Evolutionary conservation across 2,888 invertebrate species (phyloP).

Genomic region (Nysson spinosus): DNA sequence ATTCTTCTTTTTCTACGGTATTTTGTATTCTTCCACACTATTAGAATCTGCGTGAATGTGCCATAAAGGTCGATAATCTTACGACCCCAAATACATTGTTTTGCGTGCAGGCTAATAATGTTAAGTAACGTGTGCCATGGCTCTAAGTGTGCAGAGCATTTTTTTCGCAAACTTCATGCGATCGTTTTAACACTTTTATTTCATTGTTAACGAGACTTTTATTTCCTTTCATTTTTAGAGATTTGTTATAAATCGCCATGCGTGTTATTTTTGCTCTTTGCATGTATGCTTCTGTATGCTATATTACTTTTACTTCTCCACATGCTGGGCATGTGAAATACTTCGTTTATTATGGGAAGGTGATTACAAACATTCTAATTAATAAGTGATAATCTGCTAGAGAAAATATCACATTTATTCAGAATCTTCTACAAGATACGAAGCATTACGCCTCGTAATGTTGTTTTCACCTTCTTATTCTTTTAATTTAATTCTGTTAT

Average conservation of each 20-base stretch:
- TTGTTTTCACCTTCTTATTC: slow-evolving; percentile 25
- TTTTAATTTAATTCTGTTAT: slow-evolving; percentile 10
- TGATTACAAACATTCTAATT: slow-evolving; percentile 1
- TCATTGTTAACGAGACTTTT: slow-evolving; percentile 1
- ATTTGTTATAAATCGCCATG: slow-evolving; percentile 3
- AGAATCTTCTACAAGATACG: background rate
- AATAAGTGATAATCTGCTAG: background rate
- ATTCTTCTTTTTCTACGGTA: background rate
- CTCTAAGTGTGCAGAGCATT: too few species aligned
- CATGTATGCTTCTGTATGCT: slow-evolving; percentile 23
- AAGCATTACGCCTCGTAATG: background rate
- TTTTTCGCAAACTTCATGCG: background rate
- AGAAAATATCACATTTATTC: background rate
- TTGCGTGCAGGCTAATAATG: too few species aligned
- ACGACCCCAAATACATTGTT: too few species aligned
- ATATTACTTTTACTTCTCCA: slow-evolving; percentile 1
- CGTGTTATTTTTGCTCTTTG: slow-evolving; percentile 13
- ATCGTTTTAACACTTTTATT: slow-evolving; percentile 17
- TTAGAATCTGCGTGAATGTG: too few species aligned
- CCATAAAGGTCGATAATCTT: too few species aligned
- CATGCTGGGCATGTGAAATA: slow-evolving; percentile 2
- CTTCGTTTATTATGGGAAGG: slow-evolving; percentile 9
- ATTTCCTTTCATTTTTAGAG: slow-evolving; percentile 7
- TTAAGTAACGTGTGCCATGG: background rate
- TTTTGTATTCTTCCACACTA: too few species aligned